These are phyloP conservation scores for Scartelaos histophorus DNA, from an alignment of 2,113 vertebrate species.

Conservation along the genomic window DNA sequence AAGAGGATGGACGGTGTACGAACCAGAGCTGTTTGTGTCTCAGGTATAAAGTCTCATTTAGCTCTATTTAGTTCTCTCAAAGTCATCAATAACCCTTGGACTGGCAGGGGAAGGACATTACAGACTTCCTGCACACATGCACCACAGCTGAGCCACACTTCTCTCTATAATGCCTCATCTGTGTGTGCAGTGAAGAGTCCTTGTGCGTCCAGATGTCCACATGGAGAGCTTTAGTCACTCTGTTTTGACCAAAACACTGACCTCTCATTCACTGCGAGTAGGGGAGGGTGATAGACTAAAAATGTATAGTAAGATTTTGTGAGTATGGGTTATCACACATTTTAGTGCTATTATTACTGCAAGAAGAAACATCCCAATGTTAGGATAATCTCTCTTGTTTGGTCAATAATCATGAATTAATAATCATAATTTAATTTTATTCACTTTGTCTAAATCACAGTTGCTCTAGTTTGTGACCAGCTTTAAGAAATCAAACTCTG, in stretches of 20 bases:
- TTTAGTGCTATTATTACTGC: background rate
- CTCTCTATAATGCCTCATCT: conserved; percentile 63
- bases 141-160: conserved; percentile 7
- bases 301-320: background rate
- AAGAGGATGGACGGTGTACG: conserved; percentile 88
- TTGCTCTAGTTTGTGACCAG: background rate
- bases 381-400: too few species aligned
- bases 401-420: too few species aligned
- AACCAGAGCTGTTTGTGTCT: conserved; percentile 89
- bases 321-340: background rate
- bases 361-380: background rate
- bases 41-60: conserved; percentile 79
- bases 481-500: background rate
- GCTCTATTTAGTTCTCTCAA: conserved; percentile 23
- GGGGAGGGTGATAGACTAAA: background rate
- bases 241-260: conserved; percentile 38
- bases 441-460: background rate
- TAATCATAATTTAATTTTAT: background rate
- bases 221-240: conserved; percentile 67
- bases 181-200: conserved; percentile 63
- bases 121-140: conserved; percentile 32
- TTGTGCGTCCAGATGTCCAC: conserved; percentile 66
- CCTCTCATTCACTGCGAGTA: conserved; percentile 38
- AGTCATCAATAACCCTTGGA: conserved; percentile 47
- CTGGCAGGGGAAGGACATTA: conserved; percentile 41